Percentiles rank a stretch among this genome's conserved stretches.
phyloP scores from a whole-genome alignment of 2,888 invertebrate species.

The Brenthis hecate region DNA sequence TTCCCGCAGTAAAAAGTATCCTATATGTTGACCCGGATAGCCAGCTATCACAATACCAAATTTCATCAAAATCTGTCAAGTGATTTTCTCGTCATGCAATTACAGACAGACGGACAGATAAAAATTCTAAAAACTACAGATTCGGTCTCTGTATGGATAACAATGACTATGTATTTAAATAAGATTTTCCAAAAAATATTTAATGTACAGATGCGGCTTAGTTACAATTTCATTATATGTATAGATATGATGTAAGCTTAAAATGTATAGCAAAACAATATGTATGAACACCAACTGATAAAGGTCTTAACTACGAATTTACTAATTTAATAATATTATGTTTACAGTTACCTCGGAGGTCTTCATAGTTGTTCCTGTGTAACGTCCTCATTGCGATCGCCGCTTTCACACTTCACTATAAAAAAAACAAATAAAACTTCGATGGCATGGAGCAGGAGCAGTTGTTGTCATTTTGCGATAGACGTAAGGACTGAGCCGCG shows the following conservation, averaged over 20 bases:
- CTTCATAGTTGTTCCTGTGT: slow-evolving; percentile 47
- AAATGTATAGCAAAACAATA: background rate
- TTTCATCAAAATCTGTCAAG: too few species aligned
- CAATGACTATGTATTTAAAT: too few species aligned
- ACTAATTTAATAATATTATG: background rate
- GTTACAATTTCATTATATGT: too few species aligned
- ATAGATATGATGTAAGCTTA: background rate
- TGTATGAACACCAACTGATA: background rate
- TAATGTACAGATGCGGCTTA: too few species aligned
- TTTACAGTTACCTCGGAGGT: slow-evolving; percentile 39
- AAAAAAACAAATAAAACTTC: slow-evolving; percentile 11
- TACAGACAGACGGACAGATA: too few species aligned
- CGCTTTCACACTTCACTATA: slow-evolving; percentile 23
- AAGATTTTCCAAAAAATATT: too few species aligned
- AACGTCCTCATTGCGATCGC: slow-evolving; percentile 38
- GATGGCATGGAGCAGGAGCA: background rate
- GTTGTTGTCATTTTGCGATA: slow-evolving; percentile 25
- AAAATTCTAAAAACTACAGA: too few species aligned
- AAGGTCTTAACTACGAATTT: background rate
- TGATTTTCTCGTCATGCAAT: too few species aligned
- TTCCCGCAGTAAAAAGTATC: too few species aligned
- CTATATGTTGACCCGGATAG: too few species aligned
- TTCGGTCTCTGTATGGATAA: too few species aligned
- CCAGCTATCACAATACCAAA: too few species aligned
- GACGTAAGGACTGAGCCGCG: slow-evolving; percentile 21